Evolutionary conservation across 2,797 vertebrate genomes (phyloP).

Genomic region (Eleutherodactylus coqui): DNA sequence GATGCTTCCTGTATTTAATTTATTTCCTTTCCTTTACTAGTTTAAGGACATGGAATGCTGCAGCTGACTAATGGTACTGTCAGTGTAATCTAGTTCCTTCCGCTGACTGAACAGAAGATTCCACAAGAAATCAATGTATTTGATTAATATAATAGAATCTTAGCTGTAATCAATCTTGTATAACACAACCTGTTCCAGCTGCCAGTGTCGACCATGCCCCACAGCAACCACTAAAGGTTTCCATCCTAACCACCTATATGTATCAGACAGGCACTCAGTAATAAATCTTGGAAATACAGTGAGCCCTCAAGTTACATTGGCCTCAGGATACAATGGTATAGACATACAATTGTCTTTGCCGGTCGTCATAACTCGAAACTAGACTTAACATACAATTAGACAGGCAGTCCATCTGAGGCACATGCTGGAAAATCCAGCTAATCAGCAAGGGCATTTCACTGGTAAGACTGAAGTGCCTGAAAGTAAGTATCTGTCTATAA

Average conservation of each 20-base stretch:
- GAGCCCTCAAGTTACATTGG: no score
- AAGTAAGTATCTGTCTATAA: no score
- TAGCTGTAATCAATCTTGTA: conserved; percentile 17
- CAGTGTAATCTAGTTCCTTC: conserved; percentile 45
- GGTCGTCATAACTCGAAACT: no score
- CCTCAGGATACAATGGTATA: no score
- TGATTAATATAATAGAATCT: conserved; percentile 44
- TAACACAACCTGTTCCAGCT: background rate
- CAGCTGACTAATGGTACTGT: conserved; percentile 44
- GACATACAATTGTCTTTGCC: no score
- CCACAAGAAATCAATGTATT: conserved; percentile 41
- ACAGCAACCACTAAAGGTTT: background rate
- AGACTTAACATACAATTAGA: no score
- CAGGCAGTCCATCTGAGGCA: no score
- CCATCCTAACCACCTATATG: background rate
- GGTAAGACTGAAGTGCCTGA: no score
- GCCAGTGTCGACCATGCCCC: background rate
- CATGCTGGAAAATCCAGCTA: no score
- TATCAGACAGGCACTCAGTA: no score
- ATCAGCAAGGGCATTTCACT: no score
- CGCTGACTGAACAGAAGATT: conserved; percentile 36
- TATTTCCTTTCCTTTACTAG: conserved; percentile 17
- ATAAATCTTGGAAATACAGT: no score
- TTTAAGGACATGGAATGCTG: conserved; percentile 5
- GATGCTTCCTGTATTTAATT: background rate